Conservation (phyloP, 2,888 invertebrate species). For the Troides helena region DNA sequence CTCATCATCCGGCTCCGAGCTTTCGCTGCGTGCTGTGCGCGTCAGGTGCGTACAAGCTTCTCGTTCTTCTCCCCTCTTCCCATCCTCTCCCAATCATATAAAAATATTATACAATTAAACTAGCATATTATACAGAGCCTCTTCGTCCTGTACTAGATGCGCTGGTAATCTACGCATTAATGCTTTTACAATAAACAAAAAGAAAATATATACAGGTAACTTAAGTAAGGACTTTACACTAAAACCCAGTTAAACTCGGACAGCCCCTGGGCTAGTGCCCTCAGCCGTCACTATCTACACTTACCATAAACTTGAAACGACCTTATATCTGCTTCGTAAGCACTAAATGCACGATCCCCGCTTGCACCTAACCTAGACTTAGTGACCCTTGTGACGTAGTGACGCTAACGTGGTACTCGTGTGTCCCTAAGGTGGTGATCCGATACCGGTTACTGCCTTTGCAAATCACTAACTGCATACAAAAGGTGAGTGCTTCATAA, state of each 20-base stretch:
- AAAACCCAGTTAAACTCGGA: too few relatives aligned
- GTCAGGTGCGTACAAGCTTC: slow-evolving; percentile 54
- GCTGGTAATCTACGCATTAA: too few relatives aligned
- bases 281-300: too few relatives aligned
- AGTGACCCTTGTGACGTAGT: slow-evolving; percentile 3
- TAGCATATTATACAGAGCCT: too few relatives aligned
- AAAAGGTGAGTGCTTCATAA: slow-evolving; percentile 69
- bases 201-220: too few relatives aligned
- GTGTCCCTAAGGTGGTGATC: slow-evolving; percentile 74
- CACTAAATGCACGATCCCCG: slow-evolving; percentile 35
- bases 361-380: slow-evolving; percentile 34
- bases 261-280: too few relatives aligned
- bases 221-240: too few relatives aligned
- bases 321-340: slow-evolving; percentile 13
- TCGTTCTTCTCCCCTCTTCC: neutral
- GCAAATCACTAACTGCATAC: slow-evolving; percentile 64
- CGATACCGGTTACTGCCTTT: slow-evolving; percentile 52
- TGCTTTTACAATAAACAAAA: too few relatives aligned
- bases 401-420: slow-evolving; percentile 37
- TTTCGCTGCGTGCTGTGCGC: slow-evolving; percentile 64
- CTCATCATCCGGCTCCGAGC: slow-evolving; percentile 69
- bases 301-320: too few relatives aligned
- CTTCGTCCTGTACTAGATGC: too few relatives aligned
- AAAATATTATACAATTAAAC: too few relatives aligned
- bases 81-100: too few relatives aligned